Evolutionary conservation across 2,113 vertebrate species (phyloP).

Genomic region (Bubo scandiacus): DNA sequence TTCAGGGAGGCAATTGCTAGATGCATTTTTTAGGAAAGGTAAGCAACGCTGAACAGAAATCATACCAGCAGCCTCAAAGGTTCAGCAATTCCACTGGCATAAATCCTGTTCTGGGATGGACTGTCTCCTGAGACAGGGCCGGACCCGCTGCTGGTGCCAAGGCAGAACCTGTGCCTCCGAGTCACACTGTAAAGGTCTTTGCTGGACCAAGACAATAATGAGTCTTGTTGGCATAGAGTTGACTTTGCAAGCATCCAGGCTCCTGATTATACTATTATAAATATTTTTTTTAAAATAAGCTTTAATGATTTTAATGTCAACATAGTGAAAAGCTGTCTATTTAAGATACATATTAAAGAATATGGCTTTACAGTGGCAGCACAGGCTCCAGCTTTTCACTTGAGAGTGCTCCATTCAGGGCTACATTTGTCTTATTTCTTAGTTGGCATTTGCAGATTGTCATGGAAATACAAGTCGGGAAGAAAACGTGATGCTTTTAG

Average conservation of each 20-base stretch:
- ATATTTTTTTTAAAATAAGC: neutral
- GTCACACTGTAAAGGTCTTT: neutral
- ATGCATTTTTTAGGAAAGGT: neutral
- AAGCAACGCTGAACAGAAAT: neutral
- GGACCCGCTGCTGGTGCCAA: neutral
- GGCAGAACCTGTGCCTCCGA: neutral
- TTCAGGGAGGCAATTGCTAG: neutral
- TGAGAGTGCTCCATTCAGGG: neutral
- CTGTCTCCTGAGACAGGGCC: neutral
- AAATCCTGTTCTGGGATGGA: neutral
- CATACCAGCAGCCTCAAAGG: neutral
- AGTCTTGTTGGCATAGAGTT: neutral
- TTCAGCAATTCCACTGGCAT: neutral
- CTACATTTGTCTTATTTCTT: conserved; percentile 17
- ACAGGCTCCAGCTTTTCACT: conserved; percentile 40
- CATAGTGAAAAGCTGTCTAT: neutral
- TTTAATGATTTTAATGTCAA: neutral
- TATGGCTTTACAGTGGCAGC: conserved; percentile 35
- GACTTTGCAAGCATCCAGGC: neutral
- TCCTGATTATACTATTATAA: neutral
- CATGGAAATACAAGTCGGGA: neutral
- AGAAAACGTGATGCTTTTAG: neutral
- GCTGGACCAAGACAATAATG: neutral
- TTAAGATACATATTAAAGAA: neutral
- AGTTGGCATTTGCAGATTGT: neutral